Base-by-base conservation (phyloP, 2,888 invertebrate genomes). In the Scaptomyza polygonia region DNA sequence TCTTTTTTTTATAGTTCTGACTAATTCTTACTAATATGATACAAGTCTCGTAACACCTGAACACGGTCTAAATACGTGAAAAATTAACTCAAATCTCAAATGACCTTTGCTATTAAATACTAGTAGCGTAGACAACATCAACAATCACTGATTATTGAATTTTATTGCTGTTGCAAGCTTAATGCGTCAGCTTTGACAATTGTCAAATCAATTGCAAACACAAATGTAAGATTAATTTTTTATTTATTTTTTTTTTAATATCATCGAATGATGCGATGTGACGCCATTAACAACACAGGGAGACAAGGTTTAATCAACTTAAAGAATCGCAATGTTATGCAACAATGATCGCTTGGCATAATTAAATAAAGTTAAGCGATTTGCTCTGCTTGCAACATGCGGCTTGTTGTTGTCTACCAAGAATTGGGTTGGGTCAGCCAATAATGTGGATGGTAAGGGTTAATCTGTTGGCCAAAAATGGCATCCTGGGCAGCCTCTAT, bases 161-260 rank as follows among this genome's bases (percentile, higher is more conserved):
- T 39, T 8, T n/a, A 14, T 58, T 27, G 32, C 61, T 44, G 30
- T 56, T 66, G 6, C 44, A 56, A 80, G 55, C 72, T 58, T 63
- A 16, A 16, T 39, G 16, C 39, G 16, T 14, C 36, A 36, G 7
- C 14, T 36, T 14, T 12, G 7, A 11, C 11, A 14, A 7, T 25
- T 5, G 25, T 5, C 25, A 25, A 25, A 32, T n/a, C 1, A 5
- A 18, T 5, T 14, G 32, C 21, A 25, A 27, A 25, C 25, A 25
- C 25, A 25, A 25, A 5, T 25, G 25, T 25, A 12, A 32, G 5
- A 32, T 32, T 12, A 32, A 12, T 12, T 12, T 32, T 12, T 11
- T 11, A 12, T 32, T 32, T 12, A 5, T 25, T 5, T 25, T 25
- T 5, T 25, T 25, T 25, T 25, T 25, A 4, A 25, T 25, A 25